Evolutionary conservation across 64 coral and sea anemone species (phyloP).

Genomic region (Dendrophyllia cribrosa): DNA sequence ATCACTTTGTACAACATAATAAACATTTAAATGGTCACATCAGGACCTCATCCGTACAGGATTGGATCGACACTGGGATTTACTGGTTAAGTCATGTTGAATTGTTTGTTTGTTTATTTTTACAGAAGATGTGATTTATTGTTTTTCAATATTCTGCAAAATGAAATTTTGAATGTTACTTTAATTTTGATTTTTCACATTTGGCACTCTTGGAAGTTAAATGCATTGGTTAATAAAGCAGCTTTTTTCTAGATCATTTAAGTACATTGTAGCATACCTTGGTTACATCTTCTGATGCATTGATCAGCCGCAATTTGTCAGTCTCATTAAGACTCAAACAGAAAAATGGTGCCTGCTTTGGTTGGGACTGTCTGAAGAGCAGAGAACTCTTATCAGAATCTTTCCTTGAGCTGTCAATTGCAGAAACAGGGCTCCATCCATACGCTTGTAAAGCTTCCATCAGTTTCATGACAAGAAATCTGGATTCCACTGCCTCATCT

Average conservation of each 20-base stretch:
- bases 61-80: too few species aligned
- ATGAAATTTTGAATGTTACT: too few species aligned
- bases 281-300: slow-evolving; percentile 74
- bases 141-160: too few species aligned
- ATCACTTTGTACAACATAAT: too few species aligned
- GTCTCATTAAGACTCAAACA: slow-evolving; percentile 85
- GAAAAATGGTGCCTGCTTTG: slow-evolving; percentile 63
- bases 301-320: slow-evolving; percentile 91
- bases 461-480: slow-evolving; percentile 80
- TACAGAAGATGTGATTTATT: too few species aligned
- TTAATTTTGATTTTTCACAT: too few species aligned
- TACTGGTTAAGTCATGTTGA: too few species aligned
- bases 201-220: too few species aligned
- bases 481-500: slow-evolving; percentile 72
- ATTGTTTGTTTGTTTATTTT: too few species aligned
- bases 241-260: background rate
- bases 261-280: slow-evolving; percentile 29
- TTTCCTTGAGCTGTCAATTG: slow-evolving; percentile 80
- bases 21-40: too few species aligned
- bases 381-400: slow-evolving; percentile 81
- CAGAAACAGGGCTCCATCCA: slow-evolving; percentile 78
- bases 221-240: too few species aligned
- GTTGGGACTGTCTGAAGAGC: slow-evolving; percentile 69
- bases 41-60: too few species aligned
- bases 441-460: slow-evolving; percentile 77